Evolutionary conservation across 2,113 vertebrate genomes (phyloP), one percentile per base, ranked within the genome.

Genomic region (Typhlomys cinereus): DNA sequence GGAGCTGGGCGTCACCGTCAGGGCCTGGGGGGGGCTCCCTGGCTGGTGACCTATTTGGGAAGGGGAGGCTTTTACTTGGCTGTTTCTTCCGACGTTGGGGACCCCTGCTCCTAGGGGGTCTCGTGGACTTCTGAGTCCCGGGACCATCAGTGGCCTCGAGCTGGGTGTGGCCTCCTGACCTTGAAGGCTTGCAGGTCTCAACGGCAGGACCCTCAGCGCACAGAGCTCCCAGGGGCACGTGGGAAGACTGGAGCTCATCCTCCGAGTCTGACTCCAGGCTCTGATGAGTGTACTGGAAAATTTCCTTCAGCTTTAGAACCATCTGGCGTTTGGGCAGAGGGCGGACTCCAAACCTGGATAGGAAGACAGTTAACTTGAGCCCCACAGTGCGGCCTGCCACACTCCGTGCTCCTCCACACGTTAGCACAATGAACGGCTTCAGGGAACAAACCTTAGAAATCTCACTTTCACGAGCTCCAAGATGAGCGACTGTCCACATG

Each of bases 291-390:
- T 99, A 99, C 91, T 99, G 98, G 97, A 99, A 99, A 96, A 99
- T 99, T 98, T 99, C 99, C 98, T 99, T 99, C 97, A 99, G 98
- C 94, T 99, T 99, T 90, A 99, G 97, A 91, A 99, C 98, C 99
- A 99, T 99, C 97, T 99, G 98, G 85, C 98, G 98, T 94, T 99
- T 99, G 0, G 99, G 99, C 89, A 99, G 98, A 52, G 99, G 98
- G 18, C 99, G 98, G 61, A 99, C 99, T 17, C 99, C 99, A 69
- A 99, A 99, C 88, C 99, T 99, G 95, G 57, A 89, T 48, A 9
- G 48, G n/a, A 52, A 70, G 31, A 83, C 12, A 89, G 74, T 67
- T 34, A 59, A 23, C 9, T 4, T 86, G 44, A 18, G 3, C 5
- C 23, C 2, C 15, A 5, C 34, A 36, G 36, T 13, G 14, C 3